These are phyloP conservation scores for Celastrina argiolus DNA, from an alignment of 2,888 invertebrate genomes.

Conservation along the genomic window DNA sequence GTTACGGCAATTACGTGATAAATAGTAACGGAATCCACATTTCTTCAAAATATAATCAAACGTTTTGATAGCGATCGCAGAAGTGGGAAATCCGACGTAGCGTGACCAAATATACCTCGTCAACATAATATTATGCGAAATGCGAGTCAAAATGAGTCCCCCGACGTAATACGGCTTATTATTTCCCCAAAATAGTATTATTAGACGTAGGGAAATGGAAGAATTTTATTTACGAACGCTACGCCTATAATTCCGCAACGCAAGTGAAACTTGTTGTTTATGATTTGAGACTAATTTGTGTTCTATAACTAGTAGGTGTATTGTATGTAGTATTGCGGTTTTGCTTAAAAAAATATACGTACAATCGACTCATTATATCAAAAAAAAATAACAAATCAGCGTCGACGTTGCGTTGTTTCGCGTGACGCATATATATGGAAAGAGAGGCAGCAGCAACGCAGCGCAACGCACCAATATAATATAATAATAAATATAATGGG, in stretches of 20 bases:
- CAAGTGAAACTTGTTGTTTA: not conserved
- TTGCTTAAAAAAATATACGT: no score
- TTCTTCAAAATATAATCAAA: conserved; percentile 33
- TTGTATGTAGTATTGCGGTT: no score
- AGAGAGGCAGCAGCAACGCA: no score
- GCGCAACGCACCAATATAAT: no score
- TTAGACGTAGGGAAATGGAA: conserved; percentile 38
- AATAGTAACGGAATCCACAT: conserved; percentile 25
- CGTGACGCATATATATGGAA: no score
- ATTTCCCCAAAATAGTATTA: conserved; percentile 44
- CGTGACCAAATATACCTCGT: conserved; percentile 50
- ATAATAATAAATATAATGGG: no score
- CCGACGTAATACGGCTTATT: conserved; percentile 47
- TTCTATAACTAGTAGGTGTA: no score
- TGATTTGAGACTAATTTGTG: not conserved
- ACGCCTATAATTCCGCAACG: conserved; percentile 8
- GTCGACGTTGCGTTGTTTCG: no score
- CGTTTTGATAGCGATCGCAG: conserved; percentile 38
- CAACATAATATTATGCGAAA: conserved; percentile 53
- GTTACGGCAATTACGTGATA: not conserved
- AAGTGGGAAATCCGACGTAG: conserved; percentile 44
- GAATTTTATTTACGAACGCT: conserved; percentile 33
- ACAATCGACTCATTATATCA: no score
- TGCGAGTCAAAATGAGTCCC: conserved; percentile 50
- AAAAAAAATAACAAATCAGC: no score